A percentile compares a stretch with the other conserved stretches of the same genome.
These are phyloP conservation scores for Hypena proboscidalis DNA, from an alignment of 2,888 invertebrate species.

Conservation along the genomic window DNA sequence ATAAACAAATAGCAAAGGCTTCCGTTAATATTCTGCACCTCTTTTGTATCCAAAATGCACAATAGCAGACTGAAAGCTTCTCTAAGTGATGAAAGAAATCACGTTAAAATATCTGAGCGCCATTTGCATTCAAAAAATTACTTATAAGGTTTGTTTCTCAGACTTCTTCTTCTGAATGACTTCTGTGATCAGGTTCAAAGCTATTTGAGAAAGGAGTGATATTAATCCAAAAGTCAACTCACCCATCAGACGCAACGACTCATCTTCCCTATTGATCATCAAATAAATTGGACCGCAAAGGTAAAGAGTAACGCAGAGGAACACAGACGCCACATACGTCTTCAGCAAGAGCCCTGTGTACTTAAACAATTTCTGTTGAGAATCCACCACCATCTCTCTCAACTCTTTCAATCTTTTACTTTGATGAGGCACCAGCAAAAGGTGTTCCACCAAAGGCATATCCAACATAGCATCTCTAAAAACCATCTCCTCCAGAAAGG, in stretches of 20 bases:
- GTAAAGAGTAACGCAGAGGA: conserved; percentile 63
- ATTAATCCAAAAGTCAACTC: conserved; percentile 25
- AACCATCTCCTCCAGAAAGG: conserved; percentile 64
- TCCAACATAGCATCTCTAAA: conserved; percentile 62
- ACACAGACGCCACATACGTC: conserved; percentile 59
- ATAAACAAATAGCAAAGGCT: no score
- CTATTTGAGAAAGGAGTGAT: conserved; percentile 1
- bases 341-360: conserved; percentile 59
- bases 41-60: no score
- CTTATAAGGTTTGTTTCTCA: no score
- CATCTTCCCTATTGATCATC: conserved; percentile 60
- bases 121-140: no score
- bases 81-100: no score
- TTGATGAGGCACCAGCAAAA: conserved; percentile 34
- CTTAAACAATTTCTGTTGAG: conserved; percentile 60
- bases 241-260: conserved; percentile 67
- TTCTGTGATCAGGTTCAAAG: no score
- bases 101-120: no score
- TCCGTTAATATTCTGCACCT: no score
- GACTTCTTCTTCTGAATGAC: no score
- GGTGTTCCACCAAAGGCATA: conserved; percentile 62
- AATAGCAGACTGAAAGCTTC: no score
- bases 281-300: conserved; percentile 64
- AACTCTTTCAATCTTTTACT: conserved; percentile 55
- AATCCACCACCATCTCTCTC: conserved; percentile 54